Base-by-base conservation (phyloP, 2,113 vertebrate genomes). In the Triplophysa rosa region DNA sequence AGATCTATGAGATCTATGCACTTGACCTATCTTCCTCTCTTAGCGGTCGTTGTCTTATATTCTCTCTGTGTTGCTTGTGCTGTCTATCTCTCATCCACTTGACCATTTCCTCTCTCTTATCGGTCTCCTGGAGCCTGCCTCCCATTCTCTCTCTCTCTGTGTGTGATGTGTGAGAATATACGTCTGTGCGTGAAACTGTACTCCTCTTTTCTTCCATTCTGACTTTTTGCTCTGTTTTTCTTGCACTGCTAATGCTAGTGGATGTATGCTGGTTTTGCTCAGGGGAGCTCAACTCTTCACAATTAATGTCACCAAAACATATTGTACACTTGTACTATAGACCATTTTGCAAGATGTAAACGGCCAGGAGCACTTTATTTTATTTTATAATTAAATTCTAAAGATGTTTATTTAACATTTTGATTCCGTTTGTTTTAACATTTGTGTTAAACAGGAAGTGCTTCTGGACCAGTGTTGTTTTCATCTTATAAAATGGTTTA, bases 241-340 rank as follows among this genome's bases (percentile, higher is more conserved):
- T 83, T 89, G 88, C 89, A 86, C 90, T 84, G 80, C 87, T 87
- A 88, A 85, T 85, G 86, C 84, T 84, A 87, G 85, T 87, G 82
- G 83, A 87, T 88, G 82, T 88, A 88, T 91, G 89, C 86, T 89
- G 90, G 88, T 83, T 90, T 84, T 90, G 88, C 89, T 88, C 86
- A 87, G 86, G 85, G 90, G 91, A 91, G 91, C 92, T 92, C 90
- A 86, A 92, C 91, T 90, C 89, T 89, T 83, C 70, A 83, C 65
- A 71, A 79, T 65, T 23, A 64, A 52, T 58, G 19, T 29, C 24
- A 29, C 56, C 24, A 66, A 54, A 29, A 9, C 17, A 61, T 23
- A 33, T 45, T 40, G 11, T 61, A 78, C n/a, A 58, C 26, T 9
- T 42, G 6, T 12, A 45, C 42, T 12, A 29, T 8, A 33, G 19